Conservation (phyloP, 2,797 vertebrate genomes). For the Propithecus perrieri region DNA sequence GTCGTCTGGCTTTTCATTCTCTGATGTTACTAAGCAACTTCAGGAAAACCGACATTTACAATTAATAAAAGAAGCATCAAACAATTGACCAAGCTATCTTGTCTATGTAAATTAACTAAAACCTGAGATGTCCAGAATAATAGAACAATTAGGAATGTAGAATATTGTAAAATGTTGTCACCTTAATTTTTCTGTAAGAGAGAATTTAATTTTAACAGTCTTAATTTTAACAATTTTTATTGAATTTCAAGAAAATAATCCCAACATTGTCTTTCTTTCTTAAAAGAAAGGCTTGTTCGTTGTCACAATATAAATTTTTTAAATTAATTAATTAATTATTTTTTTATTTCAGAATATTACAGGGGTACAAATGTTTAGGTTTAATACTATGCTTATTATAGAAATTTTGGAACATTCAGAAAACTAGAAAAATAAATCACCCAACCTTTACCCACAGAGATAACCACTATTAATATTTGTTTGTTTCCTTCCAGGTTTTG, state of each 20-base stretch:
- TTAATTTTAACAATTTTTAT: not conserved
- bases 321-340: too few species aligned
- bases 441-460: not conserved
- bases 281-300: not conserved
- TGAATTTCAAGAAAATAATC: not conserved
- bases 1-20: constrained; percentile 66
- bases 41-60: constrained; percentile 68
- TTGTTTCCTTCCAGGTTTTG: not conserved
- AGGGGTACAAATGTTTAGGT: not conserved
- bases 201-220: not conserved
- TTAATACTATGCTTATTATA: not conserved
- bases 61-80: constrained; percentile 73
- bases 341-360: too few species aligned
- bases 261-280: not conserved
- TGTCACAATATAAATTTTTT: too few species aligned
- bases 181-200: not conserved
- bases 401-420: not conserved
- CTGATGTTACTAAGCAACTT: constrained; percentile 80
- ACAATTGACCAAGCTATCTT: constrained; percentile 67
- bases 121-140: not conserved
- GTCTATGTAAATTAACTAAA: constrained; percentile 60
- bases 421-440: not conserved
- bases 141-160: not conserved
- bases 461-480: not conserved
- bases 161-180: not conserved